phyloP scores from a whole-genome alignment of 2,888 invertebrate species.

The Diabrotica balteata region DNA sequence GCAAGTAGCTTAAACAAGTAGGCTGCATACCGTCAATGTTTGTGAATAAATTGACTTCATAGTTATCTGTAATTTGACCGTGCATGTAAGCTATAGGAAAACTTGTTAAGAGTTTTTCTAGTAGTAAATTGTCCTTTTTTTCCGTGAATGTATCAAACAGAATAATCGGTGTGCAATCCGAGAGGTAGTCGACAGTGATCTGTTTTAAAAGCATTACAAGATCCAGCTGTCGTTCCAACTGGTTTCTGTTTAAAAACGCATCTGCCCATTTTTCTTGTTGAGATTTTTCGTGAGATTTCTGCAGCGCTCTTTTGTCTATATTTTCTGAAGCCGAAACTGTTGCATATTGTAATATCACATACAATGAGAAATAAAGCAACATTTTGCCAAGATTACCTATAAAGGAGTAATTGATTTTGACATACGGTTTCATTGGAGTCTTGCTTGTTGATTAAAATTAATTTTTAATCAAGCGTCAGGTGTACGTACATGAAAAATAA shows the following conservation, averaged over 20 bases:
- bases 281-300: constrained; percentile 57
- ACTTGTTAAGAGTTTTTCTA: constrained; percentile 66
- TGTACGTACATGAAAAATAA: too few relatives aligned
- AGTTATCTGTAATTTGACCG: constrained; percentile 66
- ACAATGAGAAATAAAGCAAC: constrained; percentile 4
- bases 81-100: constrained; percentile 69
- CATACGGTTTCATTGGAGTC: too few relatives aligned
- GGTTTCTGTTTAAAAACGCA: constrained; percentile 48
- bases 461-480: too few relatives aligned
- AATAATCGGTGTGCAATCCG: constrained; percentile 71
- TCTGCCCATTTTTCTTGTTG: constrained; percentile 55
- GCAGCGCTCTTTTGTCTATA: constrained; percentile 52
- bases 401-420: too few relatives aligned
- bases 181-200: constrained; percentile 67
- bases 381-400: background rate
- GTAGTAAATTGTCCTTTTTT: constrained; percentile 63
- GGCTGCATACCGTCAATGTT: constrained; percentile 19
- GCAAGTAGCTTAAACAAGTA: constrained; percentile 70
- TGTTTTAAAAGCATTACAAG: constrained; percentile 68
- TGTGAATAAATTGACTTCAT: constrained; percentile 52
- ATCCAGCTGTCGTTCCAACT: constrained; percentile 65
- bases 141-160: constrained; percentile 71
- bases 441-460: too few relatives aligned
- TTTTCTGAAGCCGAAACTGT: background rate
- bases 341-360: background rate